A percentile compares a stretch with the other conserved stretches of the same genome.
These are phyloP conservation scores for Tupaia tana DNA, from an alignment of 2,113 vertebrate genomes.

Conservation along the genomic window DNA sequence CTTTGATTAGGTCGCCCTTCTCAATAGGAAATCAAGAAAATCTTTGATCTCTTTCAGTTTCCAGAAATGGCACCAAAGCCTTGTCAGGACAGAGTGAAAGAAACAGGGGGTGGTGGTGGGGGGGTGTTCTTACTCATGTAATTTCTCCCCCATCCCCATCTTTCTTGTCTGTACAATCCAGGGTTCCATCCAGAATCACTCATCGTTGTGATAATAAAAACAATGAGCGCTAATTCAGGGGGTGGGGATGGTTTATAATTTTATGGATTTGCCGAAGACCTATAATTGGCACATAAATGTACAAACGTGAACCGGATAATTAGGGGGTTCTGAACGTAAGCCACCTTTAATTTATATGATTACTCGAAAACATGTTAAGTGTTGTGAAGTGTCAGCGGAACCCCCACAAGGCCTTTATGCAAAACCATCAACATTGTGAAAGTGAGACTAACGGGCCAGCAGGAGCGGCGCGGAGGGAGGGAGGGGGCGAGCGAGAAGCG, in stretches of 20 bases:
- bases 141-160: neutral
- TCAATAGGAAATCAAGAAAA: slow-evolving; percentile 76
- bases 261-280: slow-evolving; percentile 72
- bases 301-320: slow-evolving; percentile 77
- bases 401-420: slow-evolving; percentile 68
- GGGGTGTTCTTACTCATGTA: neutral
- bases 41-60: slow-evolving; percentile 74
- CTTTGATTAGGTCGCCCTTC: slow-evolving; percentile 73
- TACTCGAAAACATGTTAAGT: slow-evolving; percentile 73
- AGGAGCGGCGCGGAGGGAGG: neutral
- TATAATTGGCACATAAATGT: slow-evolving; percentile 74
- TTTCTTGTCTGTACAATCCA: neutral
- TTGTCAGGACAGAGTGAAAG: neutral
- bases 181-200: slow-evolving; percentile 43
- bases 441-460: slow-evolving; percentile 28
- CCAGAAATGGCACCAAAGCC: slow-evolving; percentile 51
- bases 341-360: slow-evolving; percentile 76
- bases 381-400: slow-evolving; percentile 60
- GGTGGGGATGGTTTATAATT: slow-evolving; percentile 70
- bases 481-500: neutral
- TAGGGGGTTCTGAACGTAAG: slow-evolving; percentile 51
- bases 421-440: slow-evolving; percentile 60
- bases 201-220: slow-evolving; percentile 67
- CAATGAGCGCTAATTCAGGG: slow-evolving; percentile 78
- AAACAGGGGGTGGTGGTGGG: neutral